phyloP scores from a whole-genome alignment of 2,888 invertebrate genomes.

The Hirudinaria manillensis region DNA sequence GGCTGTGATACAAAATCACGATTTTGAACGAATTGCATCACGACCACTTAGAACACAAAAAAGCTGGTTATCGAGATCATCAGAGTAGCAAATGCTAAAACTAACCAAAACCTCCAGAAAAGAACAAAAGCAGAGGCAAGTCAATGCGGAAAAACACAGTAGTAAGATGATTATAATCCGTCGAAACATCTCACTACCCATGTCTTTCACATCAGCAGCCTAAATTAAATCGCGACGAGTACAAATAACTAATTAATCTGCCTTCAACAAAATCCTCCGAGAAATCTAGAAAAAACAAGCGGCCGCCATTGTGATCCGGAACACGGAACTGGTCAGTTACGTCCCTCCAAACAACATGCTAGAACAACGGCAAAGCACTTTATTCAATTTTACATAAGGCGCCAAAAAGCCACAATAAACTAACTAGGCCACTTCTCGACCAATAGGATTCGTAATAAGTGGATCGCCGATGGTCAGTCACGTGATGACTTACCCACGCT shows the following conservation, averaged over 20 bases:
- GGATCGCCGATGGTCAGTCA: conserved; percentile 16
- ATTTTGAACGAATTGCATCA: conserved; percentile 12
- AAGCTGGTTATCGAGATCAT: background rate
- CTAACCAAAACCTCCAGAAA: background rate
- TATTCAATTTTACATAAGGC: conserved; percentile 16
- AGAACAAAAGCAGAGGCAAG: background rate
- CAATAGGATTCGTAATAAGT: conserved; percentile 22
- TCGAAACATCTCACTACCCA: conserved; percentile 32
- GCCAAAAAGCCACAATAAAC: conserved; percentile 28
- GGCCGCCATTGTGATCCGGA: background rate
- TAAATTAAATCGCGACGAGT: background rate
- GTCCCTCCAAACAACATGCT: background rate
- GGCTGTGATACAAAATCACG: conserved; percentile 29
- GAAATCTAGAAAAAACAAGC: background rate
- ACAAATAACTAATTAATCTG: background rate
- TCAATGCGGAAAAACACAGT: conserved; percentile 31
- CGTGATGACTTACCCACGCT: conserved; percentile 28
- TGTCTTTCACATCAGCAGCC: conserved; percentile 31
- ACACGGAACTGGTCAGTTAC: background rate
- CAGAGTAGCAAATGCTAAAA: background rate
- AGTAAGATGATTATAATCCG: conserved; percentile 26
- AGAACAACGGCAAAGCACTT: background rate
- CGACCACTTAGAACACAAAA: conserved; percentile 25
- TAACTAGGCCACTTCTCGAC: conserved; percentile 10
- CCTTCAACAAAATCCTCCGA: background rate